These are phyloP conservation scores for Anoplius nigerrimus DNA, from an alignment of 2,888 invertebrate species.

Conservation along the genomic window DNA sequence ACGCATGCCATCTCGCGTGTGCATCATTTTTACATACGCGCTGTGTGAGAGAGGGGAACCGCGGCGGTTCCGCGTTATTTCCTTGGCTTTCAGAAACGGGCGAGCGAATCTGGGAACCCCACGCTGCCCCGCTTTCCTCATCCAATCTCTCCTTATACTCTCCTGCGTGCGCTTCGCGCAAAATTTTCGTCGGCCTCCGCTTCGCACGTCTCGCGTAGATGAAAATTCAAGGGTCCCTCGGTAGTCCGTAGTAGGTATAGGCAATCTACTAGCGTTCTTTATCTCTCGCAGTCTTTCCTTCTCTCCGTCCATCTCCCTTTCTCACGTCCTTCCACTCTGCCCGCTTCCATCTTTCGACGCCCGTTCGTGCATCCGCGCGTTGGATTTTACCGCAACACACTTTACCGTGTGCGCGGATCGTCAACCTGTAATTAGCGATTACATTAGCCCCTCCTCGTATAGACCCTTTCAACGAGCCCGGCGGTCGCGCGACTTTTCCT, in stretches of 20 bases:
- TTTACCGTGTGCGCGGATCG: constrained; percentile 34
- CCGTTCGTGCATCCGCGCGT: background rate
- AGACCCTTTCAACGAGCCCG: constrained; percentile 8
- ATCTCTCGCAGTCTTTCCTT: too few relatives aligned
- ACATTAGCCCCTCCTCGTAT: constrained; percentile 30
- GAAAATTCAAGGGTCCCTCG: too few relatives aligned
- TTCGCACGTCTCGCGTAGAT: too few relatives aligned
- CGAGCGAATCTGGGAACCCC: background rate
- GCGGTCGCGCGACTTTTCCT: constrained; percentile 5
- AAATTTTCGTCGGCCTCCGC: background rate
- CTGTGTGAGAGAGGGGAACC: too few relatives aligned
- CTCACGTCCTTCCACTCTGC: too few relatives aligned
- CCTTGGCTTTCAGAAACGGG: background rate
- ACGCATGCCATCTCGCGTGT: constrained; percentile 3
- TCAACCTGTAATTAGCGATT: constrained; percentile 57
- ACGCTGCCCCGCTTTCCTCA: background rate
- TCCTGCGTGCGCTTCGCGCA: background rate
- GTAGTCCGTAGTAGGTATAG: too few relatives aligned
- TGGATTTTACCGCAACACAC: constrained; percentile 1
- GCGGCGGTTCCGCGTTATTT: constrained; percentile 9
- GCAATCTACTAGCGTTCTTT: too few relatives aligned
- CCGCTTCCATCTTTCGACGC: constrained; percentile 2
- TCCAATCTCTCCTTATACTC: too few relatives aligned
- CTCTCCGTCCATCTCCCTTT: too few relatives aligned
- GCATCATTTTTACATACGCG: background rate